Percentiles rank a stretch among this genome's conserved stretches.
Evolutionary conservation across 2,113 vertebrate species (phyloP).

Genomic region (Abramis brama): DNA sequence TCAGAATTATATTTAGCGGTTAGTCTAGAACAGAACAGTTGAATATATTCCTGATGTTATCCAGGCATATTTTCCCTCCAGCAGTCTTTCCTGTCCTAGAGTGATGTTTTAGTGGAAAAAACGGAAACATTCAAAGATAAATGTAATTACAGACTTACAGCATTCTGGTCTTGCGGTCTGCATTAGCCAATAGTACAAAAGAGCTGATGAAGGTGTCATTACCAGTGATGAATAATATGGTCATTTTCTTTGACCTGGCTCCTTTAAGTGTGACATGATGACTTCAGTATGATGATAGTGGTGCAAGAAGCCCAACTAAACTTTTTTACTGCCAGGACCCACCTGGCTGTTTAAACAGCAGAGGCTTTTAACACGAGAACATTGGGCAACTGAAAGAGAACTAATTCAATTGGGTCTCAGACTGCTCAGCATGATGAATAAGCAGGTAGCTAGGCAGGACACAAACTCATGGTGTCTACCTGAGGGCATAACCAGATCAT

Average conservation of each 20-base stretch:
- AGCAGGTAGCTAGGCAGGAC: slow-evolving; percentile 45
- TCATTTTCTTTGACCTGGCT: slow-evolving; percentile 25
- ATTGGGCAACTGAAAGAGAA: slow-evolving; percentile 47
- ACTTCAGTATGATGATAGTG: slow-evolving; percentile 35
- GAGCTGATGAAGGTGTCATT: background rate
- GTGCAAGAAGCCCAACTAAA: slow-evolving; percentile 33
- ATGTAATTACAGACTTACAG: slow-evolving; percentile 32
- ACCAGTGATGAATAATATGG: slow-evolving; percentile 22
- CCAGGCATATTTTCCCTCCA: background rate
- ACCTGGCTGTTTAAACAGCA: slow-evolving; percentile 49
- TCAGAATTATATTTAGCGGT: background rate
- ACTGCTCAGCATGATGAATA: slow-evolving; percentile 40
- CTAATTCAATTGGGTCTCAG: slow-evolving; percentile 49
- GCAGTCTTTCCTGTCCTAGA: background rate
- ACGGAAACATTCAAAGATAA: background rate
- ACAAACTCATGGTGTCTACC: slow-evolving; percentile 15
- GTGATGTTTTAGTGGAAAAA: slow-evolving; percentile 18
- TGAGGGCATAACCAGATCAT: slow-evolving; percentile 3
- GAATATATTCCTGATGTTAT: background rate
- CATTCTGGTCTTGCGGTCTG: slow-evolving; percentile 18
- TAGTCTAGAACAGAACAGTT: background rate
- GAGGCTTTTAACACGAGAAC: slow-evolving; percentile 53
- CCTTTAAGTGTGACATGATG: slow-evolving; percentile 43
- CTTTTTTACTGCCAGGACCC: slow-evolving; percentile 31
- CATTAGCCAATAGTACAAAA: slow-evolving; percentile 14